Evolutionary conservation across 2,797 vertebrate genomes (phyloP).

Genomic region (Thunnus albacares): DNA sequence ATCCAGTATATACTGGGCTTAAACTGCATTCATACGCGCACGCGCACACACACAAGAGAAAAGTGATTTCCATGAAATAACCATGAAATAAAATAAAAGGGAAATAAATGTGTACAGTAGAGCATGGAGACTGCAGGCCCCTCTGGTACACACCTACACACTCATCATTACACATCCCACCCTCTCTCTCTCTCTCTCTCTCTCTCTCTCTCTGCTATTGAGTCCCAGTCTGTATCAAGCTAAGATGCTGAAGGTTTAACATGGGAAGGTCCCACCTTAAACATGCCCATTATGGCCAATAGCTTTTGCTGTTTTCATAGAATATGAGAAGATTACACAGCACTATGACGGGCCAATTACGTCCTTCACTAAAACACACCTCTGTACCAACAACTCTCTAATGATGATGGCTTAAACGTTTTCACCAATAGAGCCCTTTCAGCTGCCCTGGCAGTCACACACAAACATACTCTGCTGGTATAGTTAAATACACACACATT

Average conservation of each 20-base stretch:
- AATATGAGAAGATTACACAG: conserved; percentile 85
- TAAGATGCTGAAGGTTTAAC: conserved; percentile 67
- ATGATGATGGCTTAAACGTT: conserved; percentile 92
- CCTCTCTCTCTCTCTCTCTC: neutral
- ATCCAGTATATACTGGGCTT: conserved; percentile 44
- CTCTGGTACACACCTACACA: conserved; percentile 44
- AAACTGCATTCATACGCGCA: conserved; percentile 32
- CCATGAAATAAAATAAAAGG: conserved; percentile 45
- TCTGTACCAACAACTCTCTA: conserved; percentile 86
- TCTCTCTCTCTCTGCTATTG: conserved; percentile 26
- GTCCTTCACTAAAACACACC: conserved; percentile 91
- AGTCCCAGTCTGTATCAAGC: conserved; percentile 37
- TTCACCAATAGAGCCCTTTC: conserved; percentile 88
- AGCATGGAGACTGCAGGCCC: conserved; percentile 46
- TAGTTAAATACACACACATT: conserved; percentile 56
- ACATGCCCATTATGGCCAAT: conserved; percentile 76
- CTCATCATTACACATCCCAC: conserved; percentile 42
- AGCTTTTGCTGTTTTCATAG: conserved; percentile 80
- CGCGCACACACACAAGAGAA: neutral
- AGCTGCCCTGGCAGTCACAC: conserved; percentile 70
- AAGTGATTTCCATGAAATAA: conserved; percentile 37
- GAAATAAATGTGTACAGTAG: conserved; percentile 42
- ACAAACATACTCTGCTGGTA: conserved; percentile 60
- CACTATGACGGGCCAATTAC: conserved; percentile 91
- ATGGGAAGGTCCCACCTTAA: conserved; percentile 84